Percentiles rank a stretch among this genome's conserved stretches.
Evolutionary conservation across 1,140 invertebrate species (phyloP).

Genomic region (Conus betulinus): DNA sequence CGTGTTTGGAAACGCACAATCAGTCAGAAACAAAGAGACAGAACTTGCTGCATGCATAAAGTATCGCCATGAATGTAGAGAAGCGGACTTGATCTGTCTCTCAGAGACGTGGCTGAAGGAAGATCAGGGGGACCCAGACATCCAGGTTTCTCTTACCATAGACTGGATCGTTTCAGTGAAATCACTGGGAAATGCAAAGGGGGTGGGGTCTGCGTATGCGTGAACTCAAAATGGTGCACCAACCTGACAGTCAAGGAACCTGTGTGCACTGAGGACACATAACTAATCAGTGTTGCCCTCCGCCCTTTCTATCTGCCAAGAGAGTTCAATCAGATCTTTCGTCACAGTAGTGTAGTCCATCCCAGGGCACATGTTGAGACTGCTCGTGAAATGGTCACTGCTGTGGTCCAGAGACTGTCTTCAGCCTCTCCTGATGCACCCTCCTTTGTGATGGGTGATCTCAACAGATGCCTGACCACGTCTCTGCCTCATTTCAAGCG

Average conservation of each 20-base stretch:
- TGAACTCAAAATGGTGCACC: background rate
- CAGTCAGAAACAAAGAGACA: background rate
- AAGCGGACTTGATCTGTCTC: background rate
- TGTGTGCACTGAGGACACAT: background rate
- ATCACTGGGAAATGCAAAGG: background rate
- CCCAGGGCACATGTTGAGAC: background rate
- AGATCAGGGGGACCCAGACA: background rate
- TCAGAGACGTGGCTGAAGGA: constrained; percentile 16
- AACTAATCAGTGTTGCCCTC: background rate
- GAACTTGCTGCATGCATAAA: background rate
- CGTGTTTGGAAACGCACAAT: background rate
- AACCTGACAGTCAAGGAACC: background rate
- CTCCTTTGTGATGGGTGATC: background rate
- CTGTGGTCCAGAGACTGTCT: background rate
- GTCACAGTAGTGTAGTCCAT: constrained; percentile 3
- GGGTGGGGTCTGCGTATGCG: background rate
- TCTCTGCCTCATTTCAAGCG: background rate
- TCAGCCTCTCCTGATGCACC: background rate
- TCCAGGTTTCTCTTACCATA: background rate
- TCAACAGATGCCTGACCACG: constrained; percentile 14
- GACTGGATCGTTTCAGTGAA: background rate
- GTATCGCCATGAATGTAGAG: background rate
- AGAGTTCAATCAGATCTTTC: background rate
- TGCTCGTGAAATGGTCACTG: background rate
- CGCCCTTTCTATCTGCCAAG: background rate